Evolutionary conservation across 2,113 vertebrate genomes (phyloP).

Genomic region (Stictonetta naevosa): DNA sequence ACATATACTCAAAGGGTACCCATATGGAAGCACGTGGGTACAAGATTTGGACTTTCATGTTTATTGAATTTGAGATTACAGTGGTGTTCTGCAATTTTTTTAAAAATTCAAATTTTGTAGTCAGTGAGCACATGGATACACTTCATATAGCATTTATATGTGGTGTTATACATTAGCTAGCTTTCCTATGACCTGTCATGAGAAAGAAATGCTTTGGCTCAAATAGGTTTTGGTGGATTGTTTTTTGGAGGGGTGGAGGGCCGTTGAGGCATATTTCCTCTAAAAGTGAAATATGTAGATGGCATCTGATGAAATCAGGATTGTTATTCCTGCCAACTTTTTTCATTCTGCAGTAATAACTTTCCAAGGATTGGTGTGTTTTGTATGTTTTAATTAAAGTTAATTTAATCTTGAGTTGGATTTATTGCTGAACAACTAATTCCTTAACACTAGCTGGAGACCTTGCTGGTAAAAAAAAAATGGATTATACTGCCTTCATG

Average conservation of each 20-base stretch:
- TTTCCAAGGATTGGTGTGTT: neutral
- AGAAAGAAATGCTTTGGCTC: constrained; percentile 13
- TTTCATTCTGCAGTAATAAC: neutral
- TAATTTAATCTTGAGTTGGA: constrained; percentile 38
- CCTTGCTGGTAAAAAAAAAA: constrained; percentile 19
- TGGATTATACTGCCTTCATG: neutral
- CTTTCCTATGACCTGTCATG: neutral
- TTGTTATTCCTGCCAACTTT: constrained; percentile 33
- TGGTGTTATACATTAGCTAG: neutral
- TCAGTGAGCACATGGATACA: neutral
- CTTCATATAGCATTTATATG: neutral
- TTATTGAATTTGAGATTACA: neutral
- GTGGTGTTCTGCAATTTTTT: neutral
- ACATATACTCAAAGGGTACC: neutral
- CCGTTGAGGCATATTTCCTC: constrained; percentile 9
- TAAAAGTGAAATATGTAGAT: constrained; percentile 34
- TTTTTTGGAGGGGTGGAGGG: neutral
- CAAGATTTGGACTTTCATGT: neutral
- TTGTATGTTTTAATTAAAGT: constrained; percentile 62
- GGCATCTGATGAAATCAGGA: constrained; percentile 54
- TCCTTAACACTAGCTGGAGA: constrained; percentile 27
- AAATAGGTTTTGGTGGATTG: neutral
- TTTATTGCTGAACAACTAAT: constrained; percentile 47
- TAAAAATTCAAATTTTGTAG: neutral
- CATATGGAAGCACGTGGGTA: neutral